Evolutionary conservation across 2,113 vertebrate species (phyloP).

Genomic region (Thalassarche chlororhynchos): DNA sequence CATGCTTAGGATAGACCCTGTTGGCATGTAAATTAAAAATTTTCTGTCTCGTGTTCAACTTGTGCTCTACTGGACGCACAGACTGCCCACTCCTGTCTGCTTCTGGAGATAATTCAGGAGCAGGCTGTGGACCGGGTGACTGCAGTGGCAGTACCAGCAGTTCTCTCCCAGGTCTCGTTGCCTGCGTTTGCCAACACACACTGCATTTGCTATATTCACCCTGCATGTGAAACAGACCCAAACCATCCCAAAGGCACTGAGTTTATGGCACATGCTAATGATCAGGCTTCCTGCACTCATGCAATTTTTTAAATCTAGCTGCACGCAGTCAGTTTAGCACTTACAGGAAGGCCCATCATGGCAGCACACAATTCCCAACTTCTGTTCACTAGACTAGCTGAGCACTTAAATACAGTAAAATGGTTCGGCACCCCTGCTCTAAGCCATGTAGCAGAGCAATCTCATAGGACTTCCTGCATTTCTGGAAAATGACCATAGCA

Average conservation of each 20-base stretch:
- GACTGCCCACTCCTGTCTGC: background rate
- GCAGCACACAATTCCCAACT: background rate
- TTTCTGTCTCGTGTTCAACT: background rate
- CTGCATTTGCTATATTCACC: background rate
- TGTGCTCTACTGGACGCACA: background rate
- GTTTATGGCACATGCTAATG: background rate
- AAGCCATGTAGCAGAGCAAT: background rate
- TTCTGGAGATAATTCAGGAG: background rate
- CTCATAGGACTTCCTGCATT: background rate
- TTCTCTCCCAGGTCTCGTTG: background rate
- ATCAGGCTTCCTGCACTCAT: background rate
- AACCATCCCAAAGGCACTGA: background rate
- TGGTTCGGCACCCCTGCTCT: background rate
- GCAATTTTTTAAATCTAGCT: background rate
- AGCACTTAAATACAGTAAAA: background rate
- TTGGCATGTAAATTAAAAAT: background rate
- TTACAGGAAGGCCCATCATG: background rate
- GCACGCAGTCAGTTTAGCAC: background rate
- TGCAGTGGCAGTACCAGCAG: background rate
- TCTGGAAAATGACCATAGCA: background rate
- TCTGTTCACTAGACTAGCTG: background rate
- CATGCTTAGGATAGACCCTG: background rate
- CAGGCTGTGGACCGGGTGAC: background rate
- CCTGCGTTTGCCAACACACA: background rate
- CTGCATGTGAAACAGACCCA: background rate